Evolutionary conservation across 2,797 vertebrate species (phyloP).

Genomic region (Lagodon rhomboides): DNA sequence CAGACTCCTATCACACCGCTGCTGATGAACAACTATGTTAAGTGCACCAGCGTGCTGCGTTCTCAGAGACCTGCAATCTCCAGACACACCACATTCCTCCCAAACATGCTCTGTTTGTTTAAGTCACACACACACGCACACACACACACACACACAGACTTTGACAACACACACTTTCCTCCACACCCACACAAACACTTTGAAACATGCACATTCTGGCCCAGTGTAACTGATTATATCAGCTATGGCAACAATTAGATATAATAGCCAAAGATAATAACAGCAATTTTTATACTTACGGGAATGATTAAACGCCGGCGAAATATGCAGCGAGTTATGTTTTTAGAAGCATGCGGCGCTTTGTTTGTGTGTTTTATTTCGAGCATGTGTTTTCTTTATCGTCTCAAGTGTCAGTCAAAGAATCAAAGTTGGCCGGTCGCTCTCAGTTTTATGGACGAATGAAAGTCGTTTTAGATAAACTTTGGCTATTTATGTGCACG

Average conservation of each 20-base stretch:
- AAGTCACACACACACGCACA: slow-evolving; percentile 26
- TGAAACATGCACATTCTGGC: slow-evolving; percentile 40
- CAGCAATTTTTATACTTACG: slow-evolving; percentile 66
- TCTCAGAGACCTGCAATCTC: slow-evolving; percentile 60
- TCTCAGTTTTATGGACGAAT: slow-evolving; percentile 45
- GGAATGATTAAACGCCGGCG: slow-evolving; percentile 69
- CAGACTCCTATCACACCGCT: slow-evolving; percentile 38
- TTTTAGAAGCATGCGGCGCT: slow-evolving; percentile 57
- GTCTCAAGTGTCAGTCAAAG: slow-evolving; percentile 53
- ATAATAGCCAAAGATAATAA: slow-evolving; percentile 75
- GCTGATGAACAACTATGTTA: slow-evolving; percentile 69
- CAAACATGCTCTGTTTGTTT: slow-evolving; percentile 65
- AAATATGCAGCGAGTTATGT: slow-evolving; percentile 71
- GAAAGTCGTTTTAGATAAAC: slow-evolving; percentile 42
- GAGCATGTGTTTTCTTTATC: slow-evolving; percentile 64
- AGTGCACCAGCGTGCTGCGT: slow-evolving; percentile 46
- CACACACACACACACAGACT: slow-evolving; percentile 8
- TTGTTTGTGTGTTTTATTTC: slow-evolving; percentile 71
- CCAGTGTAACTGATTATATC: slow-evolving; percentile 54
- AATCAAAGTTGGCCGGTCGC: slow-evolving; percentile 19
- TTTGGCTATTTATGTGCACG: slow-evolving; percentile 34
- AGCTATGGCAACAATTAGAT: slow-evolving; percentile 76
- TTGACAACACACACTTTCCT: slow-evolving; percentile 11
- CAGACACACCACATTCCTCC: slow-evolving; percentile 68
- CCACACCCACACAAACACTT: slow-evolving; percentile 34